phyloP scores from a whole-genome alignment of 2,113 vertebrate genomes.

The Megaceryle maxima region DNA sequence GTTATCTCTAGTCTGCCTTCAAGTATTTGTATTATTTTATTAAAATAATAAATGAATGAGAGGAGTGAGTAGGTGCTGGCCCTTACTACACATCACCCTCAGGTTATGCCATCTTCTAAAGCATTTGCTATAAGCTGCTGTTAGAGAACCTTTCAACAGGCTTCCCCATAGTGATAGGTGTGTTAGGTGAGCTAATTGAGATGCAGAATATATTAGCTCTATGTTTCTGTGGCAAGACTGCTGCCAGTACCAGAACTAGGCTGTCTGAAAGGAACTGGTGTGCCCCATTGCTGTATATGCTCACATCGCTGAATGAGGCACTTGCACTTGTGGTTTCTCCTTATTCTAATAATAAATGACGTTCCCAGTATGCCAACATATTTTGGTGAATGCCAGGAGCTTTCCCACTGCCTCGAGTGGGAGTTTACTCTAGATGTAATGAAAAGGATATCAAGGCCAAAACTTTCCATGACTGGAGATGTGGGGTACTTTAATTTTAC shows the following conservation, averaged over 20 bases:
- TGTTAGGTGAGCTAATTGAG: neutral
- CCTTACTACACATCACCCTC: neutral
- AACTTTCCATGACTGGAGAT: neutral
- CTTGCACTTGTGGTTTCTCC: neutral
- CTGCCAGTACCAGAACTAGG: neutral
- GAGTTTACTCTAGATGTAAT: neutral
- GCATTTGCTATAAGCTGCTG: neutral
- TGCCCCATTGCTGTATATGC: accelerated
- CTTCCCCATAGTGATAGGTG: neutral
- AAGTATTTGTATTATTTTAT: neutral
- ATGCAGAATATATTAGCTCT: neutral
- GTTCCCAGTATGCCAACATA: neutral
- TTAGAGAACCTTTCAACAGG: neutral
- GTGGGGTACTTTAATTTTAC: neutral
- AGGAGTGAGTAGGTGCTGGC: neutral
- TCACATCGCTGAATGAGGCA: neutral
- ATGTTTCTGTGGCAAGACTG: neutral
- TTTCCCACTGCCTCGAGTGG: neutral
- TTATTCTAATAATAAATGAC: neutral
- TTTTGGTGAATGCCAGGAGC: neutral
- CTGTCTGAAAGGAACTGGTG: neutral
- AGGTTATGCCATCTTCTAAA: neutral
- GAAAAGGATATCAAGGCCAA: neutral
- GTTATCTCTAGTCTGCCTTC: neutral
- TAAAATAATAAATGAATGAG: neutral